Evolutionary conservation across 2,113 vertebrate species (phyloP).

Genomic region (Myocastor coypus): DNA sequence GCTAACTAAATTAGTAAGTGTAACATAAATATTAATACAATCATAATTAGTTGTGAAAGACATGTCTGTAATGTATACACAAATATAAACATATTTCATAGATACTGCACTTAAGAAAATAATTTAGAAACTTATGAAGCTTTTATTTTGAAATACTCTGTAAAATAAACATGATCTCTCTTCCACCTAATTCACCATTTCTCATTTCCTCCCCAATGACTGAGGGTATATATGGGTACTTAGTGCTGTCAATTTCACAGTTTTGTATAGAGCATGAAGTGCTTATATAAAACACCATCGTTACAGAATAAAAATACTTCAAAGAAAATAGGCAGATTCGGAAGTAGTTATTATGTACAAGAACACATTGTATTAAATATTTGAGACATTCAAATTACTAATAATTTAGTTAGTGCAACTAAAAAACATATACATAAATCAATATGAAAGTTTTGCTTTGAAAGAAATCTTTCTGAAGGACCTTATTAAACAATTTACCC

Average conservation of each 20-base stretch:
- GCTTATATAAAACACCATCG: neutral
- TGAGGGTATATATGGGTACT: conserved; percentile 7
- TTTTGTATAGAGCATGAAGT: neutral
- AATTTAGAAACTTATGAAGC: neutral
- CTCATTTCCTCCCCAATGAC: conserved; percentile 46
- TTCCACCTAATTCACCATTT: conserved; percentile 38
- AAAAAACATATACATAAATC: conserved; percentile 50
- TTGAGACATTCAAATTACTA: conserved; percentile 11
- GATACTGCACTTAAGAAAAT: neutral
- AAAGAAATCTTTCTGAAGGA: conserved; percentile 37
- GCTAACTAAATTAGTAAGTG: conserved; percentile 42
- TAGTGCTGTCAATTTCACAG: neutral
- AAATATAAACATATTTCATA: neutral
- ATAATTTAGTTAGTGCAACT: neutral
- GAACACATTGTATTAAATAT: conserved; percentile 18
- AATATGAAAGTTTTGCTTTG: conserved; percentile 19
- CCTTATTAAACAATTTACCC: conserved; percentile 36
- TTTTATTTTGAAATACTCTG: conserved; percentile 37
- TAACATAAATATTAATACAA: conserved; percentile 28
- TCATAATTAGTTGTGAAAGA: conserved; percentile 27
- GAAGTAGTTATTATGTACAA: conserved; percentile 40
- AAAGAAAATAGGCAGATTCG: conserved; percentile 32
- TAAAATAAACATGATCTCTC: neutral
- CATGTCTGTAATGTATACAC: neutral
- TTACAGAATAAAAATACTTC: conserved; percentile 40